phyloP scores from a whole-genome alignment of 2,888 invertebrate species.

The Heliconius ismenius region DNA sequence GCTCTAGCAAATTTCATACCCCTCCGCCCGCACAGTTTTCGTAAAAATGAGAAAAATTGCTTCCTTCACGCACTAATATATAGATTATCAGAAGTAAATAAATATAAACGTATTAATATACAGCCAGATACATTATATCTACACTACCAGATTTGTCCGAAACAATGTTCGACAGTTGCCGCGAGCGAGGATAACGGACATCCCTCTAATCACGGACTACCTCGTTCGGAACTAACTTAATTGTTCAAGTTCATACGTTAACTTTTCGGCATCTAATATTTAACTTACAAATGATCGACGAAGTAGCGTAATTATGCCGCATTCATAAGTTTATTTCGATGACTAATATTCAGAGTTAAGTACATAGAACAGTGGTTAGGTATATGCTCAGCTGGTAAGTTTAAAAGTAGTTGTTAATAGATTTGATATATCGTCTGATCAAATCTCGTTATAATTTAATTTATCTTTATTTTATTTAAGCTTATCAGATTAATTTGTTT shows the following conservation, averaged over 20 bases:
- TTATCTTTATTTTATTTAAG: background rate
- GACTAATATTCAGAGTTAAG: background rate
- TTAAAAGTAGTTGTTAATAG: background rate
- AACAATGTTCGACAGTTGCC: slow-evolving; percentile 66
- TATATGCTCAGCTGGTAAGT: background rate
- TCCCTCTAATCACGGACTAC: slow-evolving; percentile 63
- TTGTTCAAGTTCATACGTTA: slow-evolving; percentile 52
- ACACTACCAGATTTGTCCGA: slow-evolving; percentile 56
- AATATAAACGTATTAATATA: background rate
- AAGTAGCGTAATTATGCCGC: slow-evolving; percentile 36
- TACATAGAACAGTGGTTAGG: background rate
- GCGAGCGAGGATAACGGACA: slow-evolving; percentile 65
- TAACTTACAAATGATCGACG: slow-evolving; percentile 39
- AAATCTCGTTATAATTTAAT: background rate
- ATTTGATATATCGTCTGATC: background rate
- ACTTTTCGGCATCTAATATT: slow-evolving; percentile 43
- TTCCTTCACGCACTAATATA: too few relatives aligned
- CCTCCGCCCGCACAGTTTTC: too few relatives aligned
- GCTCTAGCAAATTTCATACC: too few relatives aligned
- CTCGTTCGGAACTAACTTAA: slow-evolving; percentile 60
- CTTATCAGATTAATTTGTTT: too few relatives aligned
- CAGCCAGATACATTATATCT: slow-evolving; percentile 14
- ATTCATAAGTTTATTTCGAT: slow-evolving; percentile 32
- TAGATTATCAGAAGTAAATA: background rate
- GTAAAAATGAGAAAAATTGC: too few relatives aligned